Percentiles rank a stretch among this genome's conserved stretches.
Evolutionary conservation across 2,113 vertebrate genomes (phyloP).

Genomic region (Isichthys henryi): DNA sequence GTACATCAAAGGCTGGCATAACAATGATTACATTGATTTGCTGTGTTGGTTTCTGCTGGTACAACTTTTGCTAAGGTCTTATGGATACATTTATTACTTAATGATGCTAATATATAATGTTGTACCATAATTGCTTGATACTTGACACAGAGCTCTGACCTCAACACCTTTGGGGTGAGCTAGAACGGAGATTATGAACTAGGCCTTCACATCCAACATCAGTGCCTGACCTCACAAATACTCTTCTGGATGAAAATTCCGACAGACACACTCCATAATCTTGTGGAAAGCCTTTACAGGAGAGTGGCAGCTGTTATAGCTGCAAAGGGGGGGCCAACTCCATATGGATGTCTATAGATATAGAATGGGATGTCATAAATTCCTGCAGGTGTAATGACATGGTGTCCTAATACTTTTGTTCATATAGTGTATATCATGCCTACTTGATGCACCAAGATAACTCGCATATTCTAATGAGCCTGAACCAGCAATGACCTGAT

Average conservation of each 20-base stretch:
- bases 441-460: not conserved
- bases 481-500: not conserved
- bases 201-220: too few relatives aligned
- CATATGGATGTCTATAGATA: too few relatives aligned
- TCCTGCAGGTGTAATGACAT: too few relatives aligned
- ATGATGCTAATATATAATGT: not conserved
- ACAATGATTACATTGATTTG: not conserved
- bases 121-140: not conserved
- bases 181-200: too few relatives aligned
- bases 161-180: too few relatives aligned
- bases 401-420: too few relatives aligned
- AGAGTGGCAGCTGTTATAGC: not conserved
- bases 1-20: not conserved
- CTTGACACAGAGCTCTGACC: too few relatives aligned
- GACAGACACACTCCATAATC: too few relatives aligned
- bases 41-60: not conserved
- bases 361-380: too few relatives aligned
- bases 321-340: not conserved
- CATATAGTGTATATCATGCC: too few relatives aligned
- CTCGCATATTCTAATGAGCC: not conserved
- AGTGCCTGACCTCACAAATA: not conserved
- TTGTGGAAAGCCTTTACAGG: not conserved
- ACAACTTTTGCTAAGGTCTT: not conserved
- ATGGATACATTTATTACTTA: not conserved
- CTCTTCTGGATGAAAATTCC: not conserved